Conservation (phyloP, 30 jellyfish, hydroid and myxozoan species). For the Nemopilema nomurai region DNA sequence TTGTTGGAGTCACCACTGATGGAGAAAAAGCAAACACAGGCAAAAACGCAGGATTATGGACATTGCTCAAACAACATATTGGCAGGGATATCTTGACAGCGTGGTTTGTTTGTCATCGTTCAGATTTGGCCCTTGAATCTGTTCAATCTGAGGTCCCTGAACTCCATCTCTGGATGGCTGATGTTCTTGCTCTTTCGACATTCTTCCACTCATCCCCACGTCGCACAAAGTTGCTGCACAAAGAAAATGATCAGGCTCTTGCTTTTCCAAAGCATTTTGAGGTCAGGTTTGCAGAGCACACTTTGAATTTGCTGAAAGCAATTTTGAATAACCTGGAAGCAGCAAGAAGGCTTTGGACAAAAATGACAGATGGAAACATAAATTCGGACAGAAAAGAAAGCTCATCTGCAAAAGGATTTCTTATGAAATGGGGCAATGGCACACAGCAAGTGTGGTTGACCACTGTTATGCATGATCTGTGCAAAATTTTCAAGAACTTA, state of each 20-base stretch:
- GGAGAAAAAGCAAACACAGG: conserved; percentile 29
- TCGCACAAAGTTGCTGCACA: conserved; percentile 11
- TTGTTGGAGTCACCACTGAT: conserved; percentile 46
- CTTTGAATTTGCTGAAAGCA: conserved; percentile 43
- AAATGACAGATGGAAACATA: conserved; percentile 1
- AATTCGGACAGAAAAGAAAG: conserved; percentile 16
- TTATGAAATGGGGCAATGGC: conserved; percentile 4
- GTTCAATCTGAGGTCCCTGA: conserved; percentile 32
- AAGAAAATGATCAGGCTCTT: not conserved
- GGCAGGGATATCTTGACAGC: conserved; percentile 46
- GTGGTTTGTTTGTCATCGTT: conserved; percentile 44
- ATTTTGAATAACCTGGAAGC: conserved; percentile 31
- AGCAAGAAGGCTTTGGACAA: conserved; percentile 43
- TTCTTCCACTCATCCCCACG: conserved; percentile 17
- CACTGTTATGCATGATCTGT: conserved; percentile 27
- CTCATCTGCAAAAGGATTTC: conserved; percentile 6
- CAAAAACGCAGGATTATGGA: conserved; percentile 38
- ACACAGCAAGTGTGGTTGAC: conserved; percentile 34
- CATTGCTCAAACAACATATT: conserved; percentile 13
- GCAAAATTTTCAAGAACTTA: conserved; percentile 21
- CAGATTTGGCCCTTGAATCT: conserved; percentile 34
- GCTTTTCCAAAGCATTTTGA: not conserved
- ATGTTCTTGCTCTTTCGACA: conserved; percentile 6
- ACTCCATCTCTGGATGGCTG: conserved; percentile 3
- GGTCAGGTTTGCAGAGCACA: conserved; percentile 33